A percentile compares a stretch with the other conserved stretches of the same genome.
Evolutionary conservation across 2,797 vertebrate species (phyloP).

Genomic region (Pelochelys cantorii): DNA sequence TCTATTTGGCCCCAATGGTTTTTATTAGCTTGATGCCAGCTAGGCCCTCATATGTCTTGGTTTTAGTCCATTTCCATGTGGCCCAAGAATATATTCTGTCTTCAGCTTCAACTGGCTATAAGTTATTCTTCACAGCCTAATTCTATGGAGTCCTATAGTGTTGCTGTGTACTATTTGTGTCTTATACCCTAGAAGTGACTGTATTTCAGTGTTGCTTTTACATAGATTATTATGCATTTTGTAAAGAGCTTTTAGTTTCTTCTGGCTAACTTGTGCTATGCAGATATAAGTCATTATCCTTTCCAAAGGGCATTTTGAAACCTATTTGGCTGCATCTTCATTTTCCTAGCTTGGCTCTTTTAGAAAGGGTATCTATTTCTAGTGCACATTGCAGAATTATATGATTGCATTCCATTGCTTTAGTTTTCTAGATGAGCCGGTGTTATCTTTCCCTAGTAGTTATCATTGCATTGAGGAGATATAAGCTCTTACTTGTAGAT

Average conservation of each 20-base stretch:
- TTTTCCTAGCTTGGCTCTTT: constrained; percentile 26
- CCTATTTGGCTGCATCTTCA: constrained; percentile 19
- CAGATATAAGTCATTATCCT: constrained; percentile 18
- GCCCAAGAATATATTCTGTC: neutral
- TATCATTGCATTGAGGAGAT: neutral
- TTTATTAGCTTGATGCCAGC: neutral
- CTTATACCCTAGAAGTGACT: neutral
- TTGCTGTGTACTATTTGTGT: neutral
- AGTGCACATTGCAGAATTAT: constrained; percentile 11
- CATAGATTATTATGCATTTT: constrained; percentile 13
- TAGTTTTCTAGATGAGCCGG: constrained; percentile 29
- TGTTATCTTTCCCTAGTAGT: constrained; percentile 40
- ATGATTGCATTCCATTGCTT: constrained; percentile 40
- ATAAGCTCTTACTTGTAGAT: constrained; percentile 16
- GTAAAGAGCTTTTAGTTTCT: constrained; percentile 33
- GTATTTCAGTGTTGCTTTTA: constrained; percentile 22
- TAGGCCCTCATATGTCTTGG: neutral
- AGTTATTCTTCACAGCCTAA: neutral
- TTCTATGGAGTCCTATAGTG: neutral
- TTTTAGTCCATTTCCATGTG: neutral
- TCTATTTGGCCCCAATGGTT: neutral
- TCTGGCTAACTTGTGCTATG: constrained; percentile 35
- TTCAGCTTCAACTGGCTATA: neutral
- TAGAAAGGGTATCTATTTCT: constrained; percentile 7
- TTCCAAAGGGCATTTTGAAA: constrained; percentile 27